Evolutionary conservation across 2,888 invertebrate genomes (phyloP).

Genomic region (Frankliniella intonsa): DNA sequence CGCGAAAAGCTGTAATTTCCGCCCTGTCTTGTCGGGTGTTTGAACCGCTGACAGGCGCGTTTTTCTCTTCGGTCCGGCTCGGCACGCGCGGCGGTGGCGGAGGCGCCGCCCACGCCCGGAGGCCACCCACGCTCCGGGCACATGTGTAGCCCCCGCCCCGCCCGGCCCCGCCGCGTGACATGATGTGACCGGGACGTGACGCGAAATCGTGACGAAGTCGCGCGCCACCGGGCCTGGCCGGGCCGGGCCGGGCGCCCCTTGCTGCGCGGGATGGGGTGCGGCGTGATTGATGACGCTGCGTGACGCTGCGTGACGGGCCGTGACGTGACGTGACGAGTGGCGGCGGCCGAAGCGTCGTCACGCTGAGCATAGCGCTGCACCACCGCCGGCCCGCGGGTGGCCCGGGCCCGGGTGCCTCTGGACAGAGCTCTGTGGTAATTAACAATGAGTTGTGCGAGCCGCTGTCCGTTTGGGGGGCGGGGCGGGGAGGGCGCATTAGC

Average conservation of each 20-base stretch:
- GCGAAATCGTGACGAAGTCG: not conserved
- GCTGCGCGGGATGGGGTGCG: not conserved
- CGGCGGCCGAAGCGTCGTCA: not conserved
- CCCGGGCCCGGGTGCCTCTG: not conserved
- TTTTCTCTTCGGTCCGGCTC: too few relatives aligned
- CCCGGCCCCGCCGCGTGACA: not conserved
- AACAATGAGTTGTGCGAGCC: not conserved
- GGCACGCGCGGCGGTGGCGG: too few relatives aligned
- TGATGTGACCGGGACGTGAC: not conserved
- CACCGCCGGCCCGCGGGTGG: not conserved
- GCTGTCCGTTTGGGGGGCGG: conserved; percentile 10
- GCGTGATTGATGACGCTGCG: not conserved
- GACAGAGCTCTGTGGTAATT: not conserved
- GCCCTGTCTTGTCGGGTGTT: too few relatives aligned
- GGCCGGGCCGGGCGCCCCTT: not conserved
- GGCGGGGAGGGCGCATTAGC: not conserved
- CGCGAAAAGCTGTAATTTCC: too few relatives aligned
- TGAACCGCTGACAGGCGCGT: too few relatives aligned
- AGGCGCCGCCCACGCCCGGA: too few relatives aligned
- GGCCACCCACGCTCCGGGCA: too few relatives aligned
- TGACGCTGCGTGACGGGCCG: not conserved
- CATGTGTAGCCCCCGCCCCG: not conserved
- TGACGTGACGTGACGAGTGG: not conserved
- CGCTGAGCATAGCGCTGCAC: too few relatives aligned
- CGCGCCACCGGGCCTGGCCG: not conserved